These are phyloP conservation scores for Panulirus ornatus DNA, from an alignment of 1,140 invertebrate species.

Conservation along the genomic window DNA sequence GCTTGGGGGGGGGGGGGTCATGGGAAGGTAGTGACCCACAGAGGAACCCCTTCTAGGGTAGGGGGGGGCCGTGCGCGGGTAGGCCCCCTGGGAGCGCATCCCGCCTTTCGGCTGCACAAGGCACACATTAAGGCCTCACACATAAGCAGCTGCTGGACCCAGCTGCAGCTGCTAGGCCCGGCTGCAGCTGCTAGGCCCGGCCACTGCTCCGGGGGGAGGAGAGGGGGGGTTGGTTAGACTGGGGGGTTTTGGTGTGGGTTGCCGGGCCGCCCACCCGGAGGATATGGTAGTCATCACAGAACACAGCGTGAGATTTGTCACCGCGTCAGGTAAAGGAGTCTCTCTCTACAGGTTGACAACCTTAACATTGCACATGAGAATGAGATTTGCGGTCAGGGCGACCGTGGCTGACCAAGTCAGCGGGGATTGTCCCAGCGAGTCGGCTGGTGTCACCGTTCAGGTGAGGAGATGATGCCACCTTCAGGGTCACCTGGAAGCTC, in stretches of 20 bases:
- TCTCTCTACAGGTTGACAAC: conserved; percentile 33
- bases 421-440: conserved; percentile 4
- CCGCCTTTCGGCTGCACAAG: conserved; percentile 30
- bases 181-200: background rate
- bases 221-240: background rate
- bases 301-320: conserved; percentile 56
- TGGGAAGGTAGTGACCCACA: background rate
- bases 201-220: background rate
- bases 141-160: background rate
- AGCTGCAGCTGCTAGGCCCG: background rate
- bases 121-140: conserved; percentile 62
- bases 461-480: background rate
- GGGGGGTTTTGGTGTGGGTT: background rate
- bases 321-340: conserved; percentile 44
- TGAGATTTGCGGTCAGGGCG: conserved; percentile 35
- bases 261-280: conserved; percentile 6
- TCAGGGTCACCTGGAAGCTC: background rate
- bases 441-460: background rate
- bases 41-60: background rate
- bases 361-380: conserved; percentile 61
- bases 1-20: background rate
- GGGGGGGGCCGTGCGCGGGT: background rate
- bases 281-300: conserved; percentile 67
- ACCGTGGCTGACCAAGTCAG: background rate
- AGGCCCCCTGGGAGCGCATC: background rate